phyloP scores from a whole-genome alignment of 2,113 vertebrate species.

The Phrynocephalus versicolor region DNA sequence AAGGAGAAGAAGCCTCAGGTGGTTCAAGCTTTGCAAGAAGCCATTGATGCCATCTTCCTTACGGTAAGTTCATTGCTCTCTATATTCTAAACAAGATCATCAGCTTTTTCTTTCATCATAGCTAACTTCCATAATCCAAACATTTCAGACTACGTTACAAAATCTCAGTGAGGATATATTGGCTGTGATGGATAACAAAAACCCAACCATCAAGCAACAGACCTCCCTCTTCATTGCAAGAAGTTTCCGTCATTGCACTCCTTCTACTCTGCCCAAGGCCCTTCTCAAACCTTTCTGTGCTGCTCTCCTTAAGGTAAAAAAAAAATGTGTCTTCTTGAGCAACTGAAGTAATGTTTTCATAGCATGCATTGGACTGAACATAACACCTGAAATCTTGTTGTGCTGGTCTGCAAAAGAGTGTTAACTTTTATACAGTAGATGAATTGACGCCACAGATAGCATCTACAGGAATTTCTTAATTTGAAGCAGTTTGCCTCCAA shows the following conservation, averaged over 20 bases:
- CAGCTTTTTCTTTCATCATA: constrained; percentile 10
- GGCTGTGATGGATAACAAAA: constrained; percentile 98
- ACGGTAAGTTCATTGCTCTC: constrained; percentile 81
- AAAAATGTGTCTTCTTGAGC: neutral
- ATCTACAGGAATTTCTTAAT: too few species aligned
- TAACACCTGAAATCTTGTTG: neutral
- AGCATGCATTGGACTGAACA: neutral
- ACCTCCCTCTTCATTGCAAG: constrained; percentile 95
- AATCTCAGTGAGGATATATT: constrained; percentile 94
- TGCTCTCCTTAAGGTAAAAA: constrained; percentile 91
- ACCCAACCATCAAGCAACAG: constrained; percentile 97
- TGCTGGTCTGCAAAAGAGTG: neutral
- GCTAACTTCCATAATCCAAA: constrained; percentile 24
- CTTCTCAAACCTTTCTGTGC: constrained; percentile 93
- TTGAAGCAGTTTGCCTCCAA: too few species aligned
- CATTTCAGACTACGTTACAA: constrained; percentile 88
- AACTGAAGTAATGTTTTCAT: neutral
- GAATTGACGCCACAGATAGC: too few species aligned
- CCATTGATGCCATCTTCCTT: constrained; percentile 95
- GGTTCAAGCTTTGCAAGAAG: constrained; percentile 94
- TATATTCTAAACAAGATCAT: neutral
- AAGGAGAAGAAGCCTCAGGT: constrained; percentile 98
- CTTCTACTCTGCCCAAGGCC: constrained; percentile 89
- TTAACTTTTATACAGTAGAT: too few species aligned
- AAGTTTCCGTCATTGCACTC: constrained; percentile 92